Conservation (phyloP, 64 coral and sea anemone genomes). For the Actinia tenebrosa region DNA sequence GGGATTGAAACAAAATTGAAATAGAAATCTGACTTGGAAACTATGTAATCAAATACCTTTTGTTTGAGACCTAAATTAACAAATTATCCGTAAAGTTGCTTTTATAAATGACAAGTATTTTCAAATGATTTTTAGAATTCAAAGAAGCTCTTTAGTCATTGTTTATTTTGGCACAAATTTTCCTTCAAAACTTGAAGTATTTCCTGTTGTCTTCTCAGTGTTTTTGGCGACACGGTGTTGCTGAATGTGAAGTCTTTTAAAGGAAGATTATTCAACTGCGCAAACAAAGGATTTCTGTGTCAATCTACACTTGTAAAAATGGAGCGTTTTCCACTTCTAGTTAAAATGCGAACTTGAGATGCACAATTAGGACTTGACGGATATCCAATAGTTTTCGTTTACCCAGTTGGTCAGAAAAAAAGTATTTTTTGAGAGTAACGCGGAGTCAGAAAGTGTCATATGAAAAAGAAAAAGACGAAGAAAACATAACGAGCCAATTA, state of each 20-base stretch:
- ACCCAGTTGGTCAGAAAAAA: no score
- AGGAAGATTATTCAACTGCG: background rate
- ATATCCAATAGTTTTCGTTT: no score
- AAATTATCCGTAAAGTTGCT: background rate
- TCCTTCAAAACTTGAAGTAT: background rate
- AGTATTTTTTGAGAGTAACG: no score
- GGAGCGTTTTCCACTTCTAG: background rate
- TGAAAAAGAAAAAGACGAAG: no score
- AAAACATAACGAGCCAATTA: no score
- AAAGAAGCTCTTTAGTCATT: background rate
- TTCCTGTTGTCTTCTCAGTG: background rate
- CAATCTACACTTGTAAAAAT: background rate
- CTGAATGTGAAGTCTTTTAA: background rate
- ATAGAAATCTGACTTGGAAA: background rate
- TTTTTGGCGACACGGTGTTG: background rate
- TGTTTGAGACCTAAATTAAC: background rate
- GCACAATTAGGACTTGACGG: no score
- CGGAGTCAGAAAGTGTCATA: no score
- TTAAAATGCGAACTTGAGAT: background rate
- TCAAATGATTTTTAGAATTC: background rate
- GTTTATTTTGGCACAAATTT: background rate
- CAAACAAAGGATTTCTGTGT: background rate
- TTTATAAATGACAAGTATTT: background rate
- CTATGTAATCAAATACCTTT: background rate
- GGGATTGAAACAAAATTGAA: background rate